Percentiles rank a stretch among this genome's conserved stretches.
phyloP scores from a whole-genome alignment of 1,140 invertebrate genomes.

The Ectropis grisescens region DNA sequence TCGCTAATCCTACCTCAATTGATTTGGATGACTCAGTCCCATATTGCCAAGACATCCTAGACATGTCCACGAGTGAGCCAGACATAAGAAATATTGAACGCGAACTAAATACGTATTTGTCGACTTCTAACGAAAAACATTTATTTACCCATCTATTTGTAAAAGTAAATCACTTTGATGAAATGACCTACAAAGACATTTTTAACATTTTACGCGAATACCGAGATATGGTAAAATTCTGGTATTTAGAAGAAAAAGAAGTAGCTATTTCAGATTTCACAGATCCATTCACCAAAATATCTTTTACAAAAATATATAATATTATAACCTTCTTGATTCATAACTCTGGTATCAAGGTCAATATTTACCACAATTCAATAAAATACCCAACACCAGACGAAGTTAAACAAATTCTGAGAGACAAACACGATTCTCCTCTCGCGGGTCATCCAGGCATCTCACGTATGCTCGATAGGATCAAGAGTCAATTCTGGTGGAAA shows the following conservation, averaged over 20 bases:
- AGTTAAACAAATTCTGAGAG: constrained; percentile 5
- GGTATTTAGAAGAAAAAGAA: constrained; percentile 3
- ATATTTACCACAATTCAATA: not conserved
- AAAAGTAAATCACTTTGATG: constrained; percentile 17
- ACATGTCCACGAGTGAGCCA: not conserved
- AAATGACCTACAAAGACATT: no score
- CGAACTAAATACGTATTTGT: constrained; percentile 1
- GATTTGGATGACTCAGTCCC: constrained; percentile 23
- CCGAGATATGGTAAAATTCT: constrained; percentile 6
- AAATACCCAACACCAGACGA: not conserved
- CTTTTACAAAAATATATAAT: constrained; percentile 2
- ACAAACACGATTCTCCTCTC: constrained; percentile 6
- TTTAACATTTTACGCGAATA: constrained; percentile 3
- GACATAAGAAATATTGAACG: constrained; percentile 1
- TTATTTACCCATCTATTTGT: constrained; percentile 11
- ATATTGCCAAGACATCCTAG: constrained; percentile 9
- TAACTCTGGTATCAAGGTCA: not conserved
- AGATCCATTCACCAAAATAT: constrained; percentile 1
- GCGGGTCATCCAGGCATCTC: constrained; percentile 3
- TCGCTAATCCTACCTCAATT: constrained; percentile 17
- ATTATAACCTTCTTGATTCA: constrained; percentile 1
- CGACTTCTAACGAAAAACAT: not conserved
- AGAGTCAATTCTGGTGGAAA: constrained; percentile 4
- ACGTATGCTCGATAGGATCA: not conserved
- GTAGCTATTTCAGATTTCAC: constrained; percentile 5